phyloP scores from a whole-genome alignment of 2,113 vertebrate genomes.

The Bostrychus sinensis region DNA sequence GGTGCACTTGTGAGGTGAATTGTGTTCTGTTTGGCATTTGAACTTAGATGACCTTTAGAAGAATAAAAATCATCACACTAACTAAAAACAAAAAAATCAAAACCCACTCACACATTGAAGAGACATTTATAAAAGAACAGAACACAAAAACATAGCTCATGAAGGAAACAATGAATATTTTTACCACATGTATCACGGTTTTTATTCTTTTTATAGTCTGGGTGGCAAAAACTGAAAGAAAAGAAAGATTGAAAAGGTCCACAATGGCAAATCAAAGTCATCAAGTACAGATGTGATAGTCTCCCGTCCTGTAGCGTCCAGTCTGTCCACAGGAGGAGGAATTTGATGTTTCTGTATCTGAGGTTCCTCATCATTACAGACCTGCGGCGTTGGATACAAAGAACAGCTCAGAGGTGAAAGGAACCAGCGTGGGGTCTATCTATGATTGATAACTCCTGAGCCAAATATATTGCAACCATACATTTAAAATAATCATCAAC shows the following conservation, averaged over 20 bases:
- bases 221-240: too few species aligned
- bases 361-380: constrained; percentile 26
- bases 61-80: neutral
- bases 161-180: constrained; percentile 1
- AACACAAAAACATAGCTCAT: neutral
- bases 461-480: neutral
- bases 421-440: constrained; percentile 1
- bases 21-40: neutral
- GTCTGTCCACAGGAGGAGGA: constrained; percentile 3
- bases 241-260: neutral
- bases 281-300: neutral
- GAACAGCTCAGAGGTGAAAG: constrained; percentile 13
- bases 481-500: neutral
- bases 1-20: neutral
- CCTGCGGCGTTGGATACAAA: neutral
- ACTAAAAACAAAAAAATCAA: neutral
- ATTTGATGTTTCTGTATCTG: constrained; percentile 42
- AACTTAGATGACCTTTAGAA: neutral
- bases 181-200: neutral
- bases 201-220: too few species aligned
- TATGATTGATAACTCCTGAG: neutral
- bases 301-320: neutral
- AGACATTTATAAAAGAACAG: neutral
- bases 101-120: neutral
- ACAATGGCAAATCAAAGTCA: constrained; percentile 42